Percentiles rank a stretch among this genome's conserved stretches.
phyloP scores from a whole-genome alignment of 1,140 invertebrate genomes.

The Yoshiicerus persimilis region DNA sequence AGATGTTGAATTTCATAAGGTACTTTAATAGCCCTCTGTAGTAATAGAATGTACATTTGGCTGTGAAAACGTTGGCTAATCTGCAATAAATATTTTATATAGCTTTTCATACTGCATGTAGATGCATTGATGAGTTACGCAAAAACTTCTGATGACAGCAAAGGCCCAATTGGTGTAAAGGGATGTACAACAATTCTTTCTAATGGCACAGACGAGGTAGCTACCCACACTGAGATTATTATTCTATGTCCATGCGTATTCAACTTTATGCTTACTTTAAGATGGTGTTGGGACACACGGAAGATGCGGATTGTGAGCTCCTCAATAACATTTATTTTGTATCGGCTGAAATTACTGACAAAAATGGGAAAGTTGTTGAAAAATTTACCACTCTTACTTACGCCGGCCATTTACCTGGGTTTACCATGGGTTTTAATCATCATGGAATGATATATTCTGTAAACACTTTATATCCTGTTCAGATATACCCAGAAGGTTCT shows the following conservation, averaged over 20 bases:
- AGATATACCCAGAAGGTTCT: slow-evolving; percentile 70
- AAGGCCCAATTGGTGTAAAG: slow-evolving; percentile 52
- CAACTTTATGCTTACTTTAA: slow-evolving; percentile 51
- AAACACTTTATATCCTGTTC: slow-evolving; percentile 74
- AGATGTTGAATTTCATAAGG: slow-evolving; percentile 76
- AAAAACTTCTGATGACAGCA: slow-evolving; percentile 51
- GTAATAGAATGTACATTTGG: too few relatives aligned
- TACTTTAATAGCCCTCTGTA: slow-evolving; percentile 52
- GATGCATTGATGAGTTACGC: slow-evolving; percentile 65
- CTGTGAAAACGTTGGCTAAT: too few relatives aligned
- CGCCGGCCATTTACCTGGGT: slow-evolving; percentile 82
- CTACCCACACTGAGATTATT: not conserved
- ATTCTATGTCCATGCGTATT: not conserved
- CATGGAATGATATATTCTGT: slow-evolving; percentile 79
- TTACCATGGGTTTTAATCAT: slow-evolving; percentile 83
- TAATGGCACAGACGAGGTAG: slow-evolving; percentile 66
- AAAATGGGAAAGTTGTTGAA: slow-evolving; percentile 56
- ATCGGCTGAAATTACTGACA: slow-evolving; percentile 66
- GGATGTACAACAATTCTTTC: slow-evolving; percentile 75
- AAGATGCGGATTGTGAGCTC: slow-evolving; percentile 74
- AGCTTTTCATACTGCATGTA: slow-evolving; percentile 81
- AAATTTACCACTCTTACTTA: slow-evolving; percentile 81
- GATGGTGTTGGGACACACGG: slow-evolving; percentile 79
- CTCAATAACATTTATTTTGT: slow-evolving; percentile 81
- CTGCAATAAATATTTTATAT: too few relatives aligned